phyloP scores from a whole-genome alignment of 2,797 vertebrate species.

The Hylomyscus alleni region DNA sequence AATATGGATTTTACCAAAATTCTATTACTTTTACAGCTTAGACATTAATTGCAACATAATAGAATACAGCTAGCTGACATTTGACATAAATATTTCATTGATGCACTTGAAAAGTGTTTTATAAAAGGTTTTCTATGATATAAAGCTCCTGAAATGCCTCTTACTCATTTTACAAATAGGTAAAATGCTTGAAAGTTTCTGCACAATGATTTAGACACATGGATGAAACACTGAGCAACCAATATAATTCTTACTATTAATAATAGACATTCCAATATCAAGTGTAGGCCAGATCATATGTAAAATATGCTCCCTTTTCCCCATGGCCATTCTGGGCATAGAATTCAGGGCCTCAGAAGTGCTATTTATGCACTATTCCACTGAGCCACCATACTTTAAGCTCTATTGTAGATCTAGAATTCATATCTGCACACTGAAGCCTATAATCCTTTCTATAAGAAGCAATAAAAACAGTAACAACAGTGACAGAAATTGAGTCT shows the following conservation, averaged over 20 bases:
- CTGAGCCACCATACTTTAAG: too few relatives aligned
- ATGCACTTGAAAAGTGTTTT: slow-evolving; percentile 6
- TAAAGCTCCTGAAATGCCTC: background rate
- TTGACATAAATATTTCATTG: slow-evolving; percentile 35
- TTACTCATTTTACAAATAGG: slow-evolving; percentile 40
- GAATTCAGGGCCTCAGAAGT: background rate
- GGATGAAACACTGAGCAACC: background rate
- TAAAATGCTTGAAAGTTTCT: background rate
- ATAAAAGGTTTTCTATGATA: slow-evolving; percentile 1
- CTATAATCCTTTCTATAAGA: slow-evolving; percentile 23
- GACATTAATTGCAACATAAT: background rate
- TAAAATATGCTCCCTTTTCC: background rate
- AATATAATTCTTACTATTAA: background rate
- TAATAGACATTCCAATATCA: background rate
- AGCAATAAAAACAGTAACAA: background rate
- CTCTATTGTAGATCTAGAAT: slow-evolving; percentile 22
- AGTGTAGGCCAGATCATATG: background rate
- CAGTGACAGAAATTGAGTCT: background rate
- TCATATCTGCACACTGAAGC: background rate
- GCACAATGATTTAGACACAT: background rate
- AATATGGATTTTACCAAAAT: slow-evolving; percentile 48
- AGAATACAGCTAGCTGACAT: background rate
- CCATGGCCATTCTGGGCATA: background rate
- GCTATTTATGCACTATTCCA: background rate
- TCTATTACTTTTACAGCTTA: background rate